These are phyloP conservation scores for Belgica antarctica DNA, from an alignment of 2,888 invertebrate genomes.

Conservation along the genomic window DNA sequence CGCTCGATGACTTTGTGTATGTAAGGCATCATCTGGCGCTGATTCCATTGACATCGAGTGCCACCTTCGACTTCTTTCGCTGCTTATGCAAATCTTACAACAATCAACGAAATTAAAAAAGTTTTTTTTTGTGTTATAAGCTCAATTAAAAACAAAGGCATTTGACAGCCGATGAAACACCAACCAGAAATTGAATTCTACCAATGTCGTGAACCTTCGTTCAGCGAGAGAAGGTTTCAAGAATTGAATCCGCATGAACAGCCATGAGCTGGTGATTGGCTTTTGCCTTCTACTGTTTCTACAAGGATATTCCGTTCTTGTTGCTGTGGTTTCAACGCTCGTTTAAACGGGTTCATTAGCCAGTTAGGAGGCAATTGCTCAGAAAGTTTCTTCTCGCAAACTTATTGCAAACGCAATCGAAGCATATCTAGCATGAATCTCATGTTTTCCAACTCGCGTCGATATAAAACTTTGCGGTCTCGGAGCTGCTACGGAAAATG, in stretches of 20 bases:
- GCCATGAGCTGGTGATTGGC: slow-evolving; percentile 1
- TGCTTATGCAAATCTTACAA: neutral
- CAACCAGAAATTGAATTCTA: neutral
- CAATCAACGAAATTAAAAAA: neutral
- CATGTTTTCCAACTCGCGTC: too few relatives aligned
- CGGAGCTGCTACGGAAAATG: neutral
- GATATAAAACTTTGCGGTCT: too few relatives aligned
- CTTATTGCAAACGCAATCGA: too few relatives aligned
- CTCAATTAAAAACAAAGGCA: too few relatives aligned
- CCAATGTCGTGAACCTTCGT: neutral
- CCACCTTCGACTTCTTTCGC: neutral
- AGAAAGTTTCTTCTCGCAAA: too few relatives aligned
- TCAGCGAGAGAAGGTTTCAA: neutral
- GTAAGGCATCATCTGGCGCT: too few relatives aligned
- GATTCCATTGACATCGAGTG: neutral
- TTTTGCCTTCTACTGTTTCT: neutral
- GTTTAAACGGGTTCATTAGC: neutral
- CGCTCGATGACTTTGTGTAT: too few relatives aligned
- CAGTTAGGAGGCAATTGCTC: too few relatives aligned
- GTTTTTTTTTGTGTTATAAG: too few relatives aligned
- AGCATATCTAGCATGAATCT: too few relatives aligned
- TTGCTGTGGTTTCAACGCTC: neutral
- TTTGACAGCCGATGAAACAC: neutral
- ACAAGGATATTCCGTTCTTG: slow-evolving; percentile 12
- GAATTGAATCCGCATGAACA: neutral